phyloP scores from a whole-genome alignment of 2,113 vertebrate species.

The Dipodomys spectabilis region DNA sequence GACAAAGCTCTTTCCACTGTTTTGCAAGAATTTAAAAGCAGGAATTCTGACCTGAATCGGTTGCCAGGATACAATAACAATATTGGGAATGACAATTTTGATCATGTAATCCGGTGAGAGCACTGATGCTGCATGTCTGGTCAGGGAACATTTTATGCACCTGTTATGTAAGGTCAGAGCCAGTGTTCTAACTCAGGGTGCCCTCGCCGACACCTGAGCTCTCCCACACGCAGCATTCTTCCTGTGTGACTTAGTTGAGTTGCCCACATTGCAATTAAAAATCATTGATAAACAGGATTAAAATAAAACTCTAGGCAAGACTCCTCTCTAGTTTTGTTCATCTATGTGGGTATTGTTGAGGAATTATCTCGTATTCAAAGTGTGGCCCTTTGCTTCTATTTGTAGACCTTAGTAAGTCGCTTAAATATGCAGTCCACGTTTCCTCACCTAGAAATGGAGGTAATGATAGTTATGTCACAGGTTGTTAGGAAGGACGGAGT shows the following conservation, averaged over 20 bases:
- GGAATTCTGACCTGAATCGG: constrained; percentile 67
- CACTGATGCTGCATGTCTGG: neutral
- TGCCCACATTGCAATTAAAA: constrained; percentile 15
- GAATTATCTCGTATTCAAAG: constrained; percentile 30
- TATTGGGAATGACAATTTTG: constrained; percentile 50
- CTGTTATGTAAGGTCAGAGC: constrained; percentile 52
- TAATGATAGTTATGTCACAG: neutral
- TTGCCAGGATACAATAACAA: constrained; percentile 64
- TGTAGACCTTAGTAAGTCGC: neutral
- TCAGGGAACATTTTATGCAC: constrained; percentile 42
- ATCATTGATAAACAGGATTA: neutral
- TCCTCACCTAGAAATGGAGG: neutral
- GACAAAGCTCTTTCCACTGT: constrained; percentile 41
- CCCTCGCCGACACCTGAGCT: constrained; percentile 52
- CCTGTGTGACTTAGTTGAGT: constrained; percentile 24
- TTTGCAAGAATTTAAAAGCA: constrained; percentile 59
- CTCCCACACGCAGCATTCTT: constrained; percentile 55
- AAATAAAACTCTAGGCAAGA: constrained; percentile 21
- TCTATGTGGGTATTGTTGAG: neutral
- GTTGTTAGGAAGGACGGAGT: neutral
- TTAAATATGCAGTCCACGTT: neutral
- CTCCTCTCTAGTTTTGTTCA: neutral
- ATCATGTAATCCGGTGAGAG: constrained; percentile 50
- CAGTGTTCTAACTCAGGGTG: neutral
- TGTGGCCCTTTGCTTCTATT: neutral